A percentile compares a stretch with the other conserved stretches of the same genome.
These are phyloP conservation scores for Philopedon plagiatum DNA, from an alignment of 2,888 invertebrate species.

Conservation along the genomic window DNA sequence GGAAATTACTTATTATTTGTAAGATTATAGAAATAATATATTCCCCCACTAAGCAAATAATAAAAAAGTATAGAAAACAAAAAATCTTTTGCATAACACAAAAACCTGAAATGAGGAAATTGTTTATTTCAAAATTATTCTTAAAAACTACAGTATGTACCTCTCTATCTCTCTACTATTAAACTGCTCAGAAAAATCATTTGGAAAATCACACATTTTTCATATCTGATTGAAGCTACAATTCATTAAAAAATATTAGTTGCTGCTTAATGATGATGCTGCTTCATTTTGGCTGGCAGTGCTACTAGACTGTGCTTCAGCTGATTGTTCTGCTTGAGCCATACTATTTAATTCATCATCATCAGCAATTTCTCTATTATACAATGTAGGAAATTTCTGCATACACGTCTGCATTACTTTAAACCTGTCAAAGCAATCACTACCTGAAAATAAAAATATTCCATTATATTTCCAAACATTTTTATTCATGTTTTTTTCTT, in stretches of 20 bases:
- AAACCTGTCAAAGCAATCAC: slow-evolving; percentile 93
- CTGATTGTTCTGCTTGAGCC: slow-evolving; percentile 45
- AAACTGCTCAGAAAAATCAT: neutral
- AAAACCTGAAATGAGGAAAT: neutral
- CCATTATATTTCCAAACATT: too few relatives aligned
- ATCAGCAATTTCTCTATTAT: slow-evolving; percentile 80
- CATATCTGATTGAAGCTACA: neutral
- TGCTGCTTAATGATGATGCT: neutral
- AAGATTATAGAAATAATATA: too few relatives aligned
- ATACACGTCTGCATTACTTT: slow-evolving; percentile 94
- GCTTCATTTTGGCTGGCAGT: neutral
- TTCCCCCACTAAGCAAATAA: neutral
- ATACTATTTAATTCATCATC: slow-evolving; percentile 69
- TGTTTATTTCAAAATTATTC: neutral
- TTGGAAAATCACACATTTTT: neutral
- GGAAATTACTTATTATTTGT: too few relatives aligned
- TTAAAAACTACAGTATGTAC: slow-evolving; percentile 18
- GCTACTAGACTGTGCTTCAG: slow-evolving; percentile 18
- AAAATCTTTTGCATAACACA: neutral
- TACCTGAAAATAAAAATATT: slow-evolving; percentile 66
- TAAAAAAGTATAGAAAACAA: neutral
- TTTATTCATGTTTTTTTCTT: too few relatives aligned
- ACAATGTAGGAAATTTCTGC: slow-evolving; percentile 87
- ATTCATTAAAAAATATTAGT: neutral
- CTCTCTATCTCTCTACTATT: neutral